These are phyloP conservation scores for Orientallactaga sibirica DNA, from an alignment of 2,797 vertebrate species.

Conservation along the genomic window DNA sequence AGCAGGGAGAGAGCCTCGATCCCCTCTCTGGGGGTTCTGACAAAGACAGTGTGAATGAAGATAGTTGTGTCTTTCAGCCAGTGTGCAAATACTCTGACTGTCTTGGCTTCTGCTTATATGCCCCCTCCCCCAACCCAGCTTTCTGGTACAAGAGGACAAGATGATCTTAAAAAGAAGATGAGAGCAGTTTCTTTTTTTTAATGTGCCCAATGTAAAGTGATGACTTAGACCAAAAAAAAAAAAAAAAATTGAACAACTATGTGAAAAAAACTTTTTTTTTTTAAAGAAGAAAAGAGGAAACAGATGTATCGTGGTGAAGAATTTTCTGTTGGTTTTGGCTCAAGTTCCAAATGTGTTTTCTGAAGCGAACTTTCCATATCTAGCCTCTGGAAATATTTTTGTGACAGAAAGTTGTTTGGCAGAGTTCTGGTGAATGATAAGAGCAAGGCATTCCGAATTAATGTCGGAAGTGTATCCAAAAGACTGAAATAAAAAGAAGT, in stretches of 20 bases:
- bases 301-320: not conserved
- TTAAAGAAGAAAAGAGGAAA: slow-evolving; percentile 25
- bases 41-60: not conserved
- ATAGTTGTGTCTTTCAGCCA: not conserved
- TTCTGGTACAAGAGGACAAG: not conserved
- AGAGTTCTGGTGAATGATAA: slow-evolving; percentile 55
- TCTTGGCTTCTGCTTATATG: not conserved
- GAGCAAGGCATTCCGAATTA: slow-evolving; percentile 42
- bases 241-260: not conserved
- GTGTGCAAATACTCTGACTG: not conserved
- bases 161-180: slow-evolving; percentile 30
- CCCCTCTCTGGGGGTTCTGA: slow-evolving; percentile 1
- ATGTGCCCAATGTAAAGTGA: not conserved
- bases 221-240: not conserved
- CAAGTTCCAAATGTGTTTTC: slow-evolving; percentile 27
- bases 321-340: slow-evolving; percentile 61
- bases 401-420: slow-evolving; percentile 29
- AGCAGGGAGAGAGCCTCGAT: not conserved
- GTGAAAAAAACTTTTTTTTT: not conserved
- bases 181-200: not conserved
- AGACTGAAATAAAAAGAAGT: slow-evolving; percentile 48
- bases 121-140: not conserved
- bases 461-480: slow-evolving; percentile 55
- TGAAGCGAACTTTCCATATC: slow-evolving; percentile 20
- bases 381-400: slow-evolving; percentile 17